A percentile compares a stretch with the other conserved stretches of the same genome.
phyloP scores from a whole-genome alignment of 2,113 vertebrate species.

The Mustelus asterias region DNA sequence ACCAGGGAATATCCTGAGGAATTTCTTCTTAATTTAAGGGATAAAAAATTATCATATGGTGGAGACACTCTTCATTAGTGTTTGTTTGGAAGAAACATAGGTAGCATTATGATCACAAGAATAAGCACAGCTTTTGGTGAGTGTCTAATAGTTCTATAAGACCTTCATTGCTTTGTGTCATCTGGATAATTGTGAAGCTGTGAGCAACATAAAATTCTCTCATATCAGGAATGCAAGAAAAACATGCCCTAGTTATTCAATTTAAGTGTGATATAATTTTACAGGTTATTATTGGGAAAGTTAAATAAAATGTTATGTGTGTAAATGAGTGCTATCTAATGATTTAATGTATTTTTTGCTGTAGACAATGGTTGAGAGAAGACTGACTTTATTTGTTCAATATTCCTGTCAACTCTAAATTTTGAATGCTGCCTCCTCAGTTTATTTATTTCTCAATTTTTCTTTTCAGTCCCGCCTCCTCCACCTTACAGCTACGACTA shows the following conservation, averaged over 20 bases:
- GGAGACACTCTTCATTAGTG: neutral
- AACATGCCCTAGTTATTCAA: neutral
- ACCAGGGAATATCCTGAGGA: neutral
- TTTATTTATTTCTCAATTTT: constrained; percentile 26
- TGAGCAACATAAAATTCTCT: neutral
- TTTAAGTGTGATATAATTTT: neutral
- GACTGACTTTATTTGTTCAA: neutral
- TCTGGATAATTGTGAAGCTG: neutral
- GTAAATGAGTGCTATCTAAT: neutral
- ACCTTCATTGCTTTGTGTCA: neutral
- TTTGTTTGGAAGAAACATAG: neutral
- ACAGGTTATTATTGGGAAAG: neutral
- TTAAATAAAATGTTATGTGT: neutral
- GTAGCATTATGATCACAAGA: no score
- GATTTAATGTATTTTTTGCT: neutral
- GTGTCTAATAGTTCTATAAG: neutral
- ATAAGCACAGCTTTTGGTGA: neutral
- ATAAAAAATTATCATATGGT: neutral
- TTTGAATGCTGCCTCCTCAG: neutral
- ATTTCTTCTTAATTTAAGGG: neutral
- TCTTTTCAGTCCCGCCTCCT: constrained; percentile 68
- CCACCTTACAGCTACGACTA: constrained; percentile 67
- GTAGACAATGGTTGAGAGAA: neutral
- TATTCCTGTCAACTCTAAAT: constrained; percentile 36
- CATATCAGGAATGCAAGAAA: neutral